Evolutionary conservation across 1,140 invertebrate genomes (phyloP).

Genomic region (Ostrea edulis): DNA sequence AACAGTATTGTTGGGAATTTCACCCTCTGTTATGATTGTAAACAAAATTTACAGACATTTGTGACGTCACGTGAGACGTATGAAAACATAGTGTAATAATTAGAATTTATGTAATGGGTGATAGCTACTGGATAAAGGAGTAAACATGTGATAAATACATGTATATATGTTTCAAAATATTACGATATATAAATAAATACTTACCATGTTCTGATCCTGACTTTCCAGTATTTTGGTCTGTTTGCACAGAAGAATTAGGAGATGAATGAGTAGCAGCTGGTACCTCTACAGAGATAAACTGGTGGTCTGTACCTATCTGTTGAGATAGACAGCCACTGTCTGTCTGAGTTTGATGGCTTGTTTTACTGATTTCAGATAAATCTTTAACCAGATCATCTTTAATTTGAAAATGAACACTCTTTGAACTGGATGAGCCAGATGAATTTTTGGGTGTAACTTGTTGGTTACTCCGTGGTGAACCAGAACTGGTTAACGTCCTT

Average conservation of each 20-base stretch:
- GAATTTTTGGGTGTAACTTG: constrained; percentile 24
- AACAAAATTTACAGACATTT: no score
- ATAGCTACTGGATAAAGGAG: no score
- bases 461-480: background rate
- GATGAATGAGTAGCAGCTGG: constrained; percentile 8
- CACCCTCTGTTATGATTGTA: no score
- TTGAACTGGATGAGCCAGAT: background rate
- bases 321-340: constrained; percentile 1
- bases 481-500: constrained; percentile 37
- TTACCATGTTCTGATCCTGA: background rate
- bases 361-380: constrained; percentile 18
- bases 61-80: no score
- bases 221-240: background rate
- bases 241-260: background rate
- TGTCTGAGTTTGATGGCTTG: constrained; percentile 19
- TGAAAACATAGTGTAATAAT: no score
- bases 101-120: no score
- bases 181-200: background rate
- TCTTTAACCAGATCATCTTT: background rate
- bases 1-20: no score
- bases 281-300: constrained; percentile 8
- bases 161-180: no score
- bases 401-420: constrained; percentile 35
- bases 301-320: background rate
- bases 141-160: no score